Base-by-base conservation (phyloP, 1,140 invertebrate genomes). In the Microplitis demolitor region DNA sequence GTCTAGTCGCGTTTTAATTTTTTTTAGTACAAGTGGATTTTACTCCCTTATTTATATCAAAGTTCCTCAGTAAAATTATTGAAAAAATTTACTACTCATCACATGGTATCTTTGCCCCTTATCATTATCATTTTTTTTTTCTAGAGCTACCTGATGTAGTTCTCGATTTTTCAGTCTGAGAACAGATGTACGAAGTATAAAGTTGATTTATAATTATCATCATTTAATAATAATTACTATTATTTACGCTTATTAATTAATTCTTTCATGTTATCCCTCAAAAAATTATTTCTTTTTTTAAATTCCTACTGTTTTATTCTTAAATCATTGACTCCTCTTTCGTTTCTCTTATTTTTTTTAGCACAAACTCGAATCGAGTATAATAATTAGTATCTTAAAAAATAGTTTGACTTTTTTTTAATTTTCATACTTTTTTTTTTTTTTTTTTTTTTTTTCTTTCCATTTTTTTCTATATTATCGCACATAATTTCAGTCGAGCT, bases 41-140 rank as follows among this genome's bases (percentile, higher is more conserved):
- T 39, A 37, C 64, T 58, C 4, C 56, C 58, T 69, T 39, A 16
- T 6, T 69, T 9, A 54, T 24, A 16, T 50, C 9, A 8, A n/a
- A 60, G 11, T 69, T 69, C 60, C 13, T 81, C 79, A 82, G 83
- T 84, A 85, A 86, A 86, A 83, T 85, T 83, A 76, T 85, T 82
- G 51, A 76, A 81, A 85, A 86, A 86, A 83, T 85, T 77, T 82
- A 83, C 84, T 84, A 82, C 83, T 76, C 84, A 83, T 85, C 83
- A 85, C 84, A 86, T 83, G 76, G 5, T 34, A 50, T 66, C 24
- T 50, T 54, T 60, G 66, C 31, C 39, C 60, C 68, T 16, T 16
- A 63, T 71, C 60, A 16, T 54, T 24, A 16, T 33, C 37, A 70
- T 33, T 33, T 70, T 51, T 61, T 51, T 62, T 31, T 50, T 61